Conservation (phyloP, 2,113 vertebrate genomes). For the Lampris incognitus region DNA sequence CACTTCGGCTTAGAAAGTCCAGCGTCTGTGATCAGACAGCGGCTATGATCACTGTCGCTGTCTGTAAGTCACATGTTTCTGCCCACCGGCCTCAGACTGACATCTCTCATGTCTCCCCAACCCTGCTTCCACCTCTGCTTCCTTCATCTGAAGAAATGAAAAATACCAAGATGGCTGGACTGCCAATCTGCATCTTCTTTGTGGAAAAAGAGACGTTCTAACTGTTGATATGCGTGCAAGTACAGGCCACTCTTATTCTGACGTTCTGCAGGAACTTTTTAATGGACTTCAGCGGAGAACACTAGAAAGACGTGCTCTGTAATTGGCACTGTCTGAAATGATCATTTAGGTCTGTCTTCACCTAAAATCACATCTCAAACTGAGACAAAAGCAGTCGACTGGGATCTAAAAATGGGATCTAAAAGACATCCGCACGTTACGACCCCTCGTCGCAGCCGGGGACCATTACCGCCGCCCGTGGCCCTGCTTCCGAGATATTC, state of each 20-base stretch:
- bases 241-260: slow-evolving; percentile 8
- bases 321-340: slow-evolving; percentile 8
- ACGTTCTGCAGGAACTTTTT: slow-evolving; percentile 23
- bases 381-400: slow-evolving; percentile 24
- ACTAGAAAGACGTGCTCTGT: slow-evolving; percentile 25
- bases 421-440: slow-evolving; percentile 59
- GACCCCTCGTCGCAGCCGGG: slow-evolving; percentile 49
- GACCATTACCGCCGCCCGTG: slow-evolving; percentile 12
- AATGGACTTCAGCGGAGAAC: slow-evolving; percentile 11
- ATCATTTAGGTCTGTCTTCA: slow-evolving; percentile 41
- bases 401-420: slow-evolving; percentile 46
- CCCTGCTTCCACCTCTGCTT: too few relatives aligned
- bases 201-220: neutral
- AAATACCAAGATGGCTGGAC: too few relatives aligned
- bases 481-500: slow-evolving; percentile 39
- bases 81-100: too few relatives aligned
- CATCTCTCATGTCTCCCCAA: too few relatives aligned
- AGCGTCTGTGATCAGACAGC: too few relatives aligned
- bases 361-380: slow-evolving; percentile 46
- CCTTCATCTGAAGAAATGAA: too few relatives aligned
- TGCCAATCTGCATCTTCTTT: too few relatives aligned
- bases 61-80: too few relatives aligned
- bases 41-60: too few relatives aligned
- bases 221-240: slow-evolving; percentile 25
- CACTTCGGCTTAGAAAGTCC: slow-evolving; percentile 15